phyloP scores from a whole-genome alignment of 2,113 vertebrate genomes.

The Elephas maximus region DNA sequence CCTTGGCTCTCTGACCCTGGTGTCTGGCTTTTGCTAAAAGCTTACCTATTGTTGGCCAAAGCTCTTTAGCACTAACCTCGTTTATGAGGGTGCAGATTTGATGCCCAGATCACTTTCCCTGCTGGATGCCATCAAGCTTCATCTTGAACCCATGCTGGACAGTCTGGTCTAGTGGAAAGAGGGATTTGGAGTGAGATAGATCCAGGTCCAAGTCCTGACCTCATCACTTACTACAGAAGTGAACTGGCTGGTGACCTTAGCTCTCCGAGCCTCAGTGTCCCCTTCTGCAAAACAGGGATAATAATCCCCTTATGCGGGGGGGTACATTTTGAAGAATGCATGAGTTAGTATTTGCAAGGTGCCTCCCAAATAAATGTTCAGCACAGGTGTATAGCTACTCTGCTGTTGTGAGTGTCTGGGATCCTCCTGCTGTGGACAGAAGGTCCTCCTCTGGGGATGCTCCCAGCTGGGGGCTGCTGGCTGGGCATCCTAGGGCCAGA shows the following conservation, averaged over 20 bases:
- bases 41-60: neutral
- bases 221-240: neutral
- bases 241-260: neutral
- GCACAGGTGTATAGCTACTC: neutral
- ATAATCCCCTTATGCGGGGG: neutral
- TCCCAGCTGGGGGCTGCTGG: neutral
- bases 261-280: neutral
- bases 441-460: neutral
- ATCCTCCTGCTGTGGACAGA: neutral
- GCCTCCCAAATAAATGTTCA: neutral
- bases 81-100: neutral
- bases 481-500: neutral
- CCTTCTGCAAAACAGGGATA: neutral
- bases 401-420: neutral
- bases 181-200: neutral
- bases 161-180: constrained; percentile 22
- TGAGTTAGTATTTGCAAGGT: constrained; percentile 17
- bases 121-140: neutral
- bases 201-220: neutral
- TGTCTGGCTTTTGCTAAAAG: neutral
- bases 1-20: neutral
- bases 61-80: neutral
- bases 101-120: neutral
- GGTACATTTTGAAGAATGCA: neutral
- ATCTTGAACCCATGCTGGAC: neutral